Conservation (phyloP, 2,797 vertebrate genomes). For the Micrastur ruficollis region DNA sequence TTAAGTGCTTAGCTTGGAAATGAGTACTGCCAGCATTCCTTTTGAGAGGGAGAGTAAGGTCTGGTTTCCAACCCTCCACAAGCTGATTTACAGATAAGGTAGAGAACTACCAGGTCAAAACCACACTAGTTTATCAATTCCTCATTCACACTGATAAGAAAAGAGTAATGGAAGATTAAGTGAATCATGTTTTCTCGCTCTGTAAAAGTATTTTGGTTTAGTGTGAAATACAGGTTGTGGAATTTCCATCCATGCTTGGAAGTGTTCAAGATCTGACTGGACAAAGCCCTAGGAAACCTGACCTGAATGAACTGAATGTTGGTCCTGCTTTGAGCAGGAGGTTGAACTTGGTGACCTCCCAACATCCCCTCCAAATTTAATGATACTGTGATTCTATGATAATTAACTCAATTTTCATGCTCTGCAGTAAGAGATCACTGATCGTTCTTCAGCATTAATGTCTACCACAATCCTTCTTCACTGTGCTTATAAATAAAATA, state of each 20-base stretch:
- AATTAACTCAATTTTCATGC: background rate
- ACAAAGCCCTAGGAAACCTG: background rate
- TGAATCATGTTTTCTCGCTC: background rate
- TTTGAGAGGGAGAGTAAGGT: background rate
- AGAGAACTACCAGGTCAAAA: background rate
- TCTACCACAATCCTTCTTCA: background rate
- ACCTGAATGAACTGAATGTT: background rate
- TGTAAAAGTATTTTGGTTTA: background rate
- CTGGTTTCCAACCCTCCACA: background rate
- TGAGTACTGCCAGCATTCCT: background rate
- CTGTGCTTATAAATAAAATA: background rate
- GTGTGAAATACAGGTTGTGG: background rate
- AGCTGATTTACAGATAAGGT: background rate
- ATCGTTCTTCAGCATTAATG: background rate
- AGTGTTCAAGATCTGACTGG: background rate
- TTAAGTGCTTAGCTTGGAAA: background rate
- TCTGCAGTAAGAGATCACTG: background rate
- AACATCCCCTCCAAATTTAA: background rate
- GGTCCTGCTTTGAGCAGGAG: background rate
- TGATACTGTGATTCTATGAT: background rate
- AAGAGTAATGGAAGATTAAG: background rate
- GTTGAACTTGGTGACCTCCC: background rate
- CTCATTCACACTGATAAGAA: background rate
- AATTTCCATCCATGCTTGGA: background rate
- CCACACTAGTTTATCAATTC: background rate